These are phyloP conservation scores for Cavia aperea DNA, from an alignment of 2,113 vertebrate species.

Conservation along the genomic window DNA sequence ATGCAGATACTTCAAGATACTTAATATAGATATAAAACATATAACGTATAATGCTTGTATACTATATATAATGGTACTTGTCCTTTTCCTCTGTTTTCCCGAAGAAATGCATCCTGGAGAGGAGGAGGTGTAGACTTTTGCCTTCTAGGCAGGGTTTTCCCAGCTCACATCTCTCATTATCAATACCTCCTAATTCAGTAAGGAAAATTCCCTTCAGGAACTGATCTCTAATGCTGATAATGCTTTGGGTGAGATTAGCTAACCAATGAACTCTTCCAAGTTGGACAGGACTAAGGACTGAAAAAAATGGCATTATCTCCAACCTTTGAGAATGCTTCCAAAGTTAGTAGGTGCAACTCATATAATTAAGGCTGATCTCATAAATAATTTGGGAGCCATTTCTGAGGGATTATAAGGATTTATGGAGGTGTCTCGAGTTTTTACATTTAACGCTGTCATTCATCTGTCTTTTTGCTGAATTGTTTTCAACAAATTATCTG, in stretches of 20 bases:
- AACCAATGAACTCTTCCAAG: constrained; percentile 84
- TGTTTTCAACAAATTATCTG: constrained; percentile 24
- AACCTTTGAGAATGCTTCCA: constrained; percentile 81
- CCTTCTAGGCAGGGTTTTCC: constrained; percentile 94
- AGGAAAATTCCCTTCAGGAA: constrained; percentile 77
- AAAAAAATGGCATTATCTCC: constrained; percentile 90
- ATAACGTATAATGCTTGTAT: background rate
- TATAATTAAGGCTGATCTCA: constrained; percentile 92
- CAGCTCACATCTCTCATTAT: constrained; percentile 93
- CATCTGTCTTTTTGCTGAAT: background rate
- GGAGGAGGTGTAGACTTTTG: constrained; percentile 90
- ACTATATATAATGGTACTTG: background rate
- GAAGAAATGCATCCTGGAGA: constrained; percentile 87
- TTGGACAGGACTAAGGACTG: constrained; percentile 86
- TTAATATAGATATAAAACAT: background rate
- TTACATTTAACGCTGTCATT: background rate
- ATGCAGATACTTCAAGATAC: background rate
- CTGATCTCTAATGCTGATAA: constrained; percentile 91
- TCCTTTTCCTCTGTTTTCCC: constrained; percentile 80
- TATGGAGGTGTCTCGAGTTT: constrained; percentile 80
- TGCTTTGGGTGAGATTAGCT: constrained; percentile 89
- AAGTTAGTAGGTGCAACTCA: constrained; percentile 87
- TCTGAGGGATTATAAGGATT: constrained; percentile 90
- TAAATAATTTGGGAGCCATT: constrained; percentile 89
- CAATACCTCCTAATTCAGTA: constrained; percentile 84